These are phyloP conservation scores for Psococerastis gibbosa DNA, from an alignment of 2,888 invertebrate genomes.

Conservation along the genomic window DNA sequence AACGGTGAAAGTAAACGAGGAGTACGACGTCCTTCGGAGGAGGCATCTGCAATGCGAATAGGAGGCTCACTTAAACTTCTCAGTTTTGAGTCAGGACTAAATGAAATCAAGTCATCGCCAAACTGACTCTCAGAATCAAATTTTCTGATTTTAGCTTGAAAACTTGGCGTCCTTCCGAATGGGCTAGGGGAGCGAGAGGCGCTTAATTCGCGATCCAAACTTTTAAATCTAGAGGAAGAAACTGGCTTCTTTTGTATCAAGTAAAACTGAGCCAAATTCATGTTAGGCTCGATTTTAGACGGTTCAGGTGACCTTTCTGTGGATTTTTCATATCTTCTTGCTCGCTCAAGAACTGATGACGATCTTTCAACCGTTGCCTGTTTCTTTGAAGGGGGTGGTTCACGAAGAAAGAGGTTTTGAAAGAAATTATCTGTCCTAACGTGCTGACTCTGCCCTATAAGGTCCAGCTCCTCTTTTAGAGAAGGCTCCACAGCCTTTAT, in stretches of 20 bases:
- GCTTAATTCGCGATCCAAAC: constrained; percentile 36
- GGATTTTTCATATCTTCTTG: constrained; percentile 30
- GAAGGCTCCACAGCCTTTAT: constrained; percentile 22
- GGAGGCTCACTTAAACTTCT: constrained; percentile 38
- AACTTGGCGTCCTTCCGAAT: constrained; percentile 25
- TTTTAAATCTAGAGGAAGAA: constrained; percentile 48
- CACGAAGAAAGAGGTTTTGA: constrained; percentile 45
- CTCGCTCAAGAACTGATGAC: constrained; percentile 46
- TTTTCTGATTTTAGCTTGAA: constrained; percentile 22
- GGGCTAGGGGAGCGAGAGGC: constrained; percentile 34
- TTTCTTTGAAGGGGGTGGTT: constrained; percentile 24
- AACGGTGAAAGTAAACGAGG: constrained; percentile 23
- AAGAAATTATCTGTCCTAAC: constrained; percentile 42
- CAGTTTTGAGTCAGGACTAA: constrained; percentile 24
- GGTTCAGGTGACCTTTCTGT: constrained; percentile 15
- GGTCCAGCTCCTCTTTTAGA: not conserved
- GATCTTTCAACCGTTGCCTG: constrained; percentile 22
- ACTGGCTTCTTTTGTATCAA: constrained; percentile 49
- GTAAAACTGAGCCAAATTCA: constrained; percentile 39
- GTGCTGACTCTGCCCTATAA: constrained; percentile 11
- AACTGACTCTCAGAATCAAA: constrained; percentile 24
- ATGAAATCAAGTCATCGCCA: constrained; percentile 23
- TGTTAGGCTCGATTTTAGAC: constrained; percentile 32
- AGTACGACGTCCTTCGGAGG: constrained; percentile 11
- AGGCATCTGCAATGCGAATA: not conserved